Percentiles rank a stretch among this genome's conserved stretches.
These are phyloP conservation scores for Alentia gelatinosa DNA, from an alignment of 2,888 invertebrate genomes.

Conservation along the genomic window DNA sequence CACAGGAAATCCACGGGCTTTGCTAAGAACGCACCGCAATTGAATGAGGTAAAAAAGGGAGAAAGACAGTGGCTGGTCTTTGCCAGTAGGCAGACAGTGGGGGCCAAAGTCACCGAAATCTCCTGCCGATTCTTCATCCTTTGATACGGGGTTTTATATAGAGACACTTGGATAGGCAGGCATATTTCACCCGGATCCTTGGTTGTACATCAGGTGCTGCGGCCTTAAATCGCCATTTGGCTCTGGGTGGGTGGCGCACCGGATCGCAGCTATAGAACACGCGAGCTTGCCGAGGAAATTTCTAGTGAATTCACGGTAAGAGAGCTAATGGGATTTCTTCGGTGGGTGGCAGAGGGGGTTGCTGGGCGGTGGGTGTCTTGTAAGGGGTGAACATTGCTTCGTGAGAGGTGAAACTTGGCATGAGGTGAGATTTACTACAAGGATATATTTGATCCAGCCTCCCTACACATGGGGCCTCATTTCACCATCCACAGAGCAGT, in stretches of 20 bases:
- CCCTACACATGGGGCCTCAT: no score
- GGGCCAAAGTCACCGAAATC: neutral
- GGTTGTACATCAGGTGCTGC: slow-evolving; percentile 5
- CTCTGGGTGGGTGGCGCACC: neutral
- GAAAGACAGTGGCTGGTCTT: neutral
- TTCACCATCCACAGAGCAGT: no score
- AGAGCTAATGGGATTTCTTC: slow-evolving; percentile 1
- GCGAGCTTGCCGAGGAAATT: neutral
- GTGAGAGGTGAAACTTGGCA: no score
- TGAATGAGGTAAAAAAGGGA: neutral
- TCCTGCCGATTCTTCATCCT: neutral
- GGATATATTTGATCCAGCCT: no score
- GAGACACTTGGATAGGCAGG: neutral
- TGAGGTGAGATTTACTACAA: no score
- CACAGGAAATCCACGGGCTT: neutral
- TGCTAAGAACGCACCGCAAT: neutral
- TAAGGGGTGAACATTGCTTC: no score
- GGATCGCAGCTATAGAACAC: neutral
- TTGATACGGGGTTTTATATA: neutral
- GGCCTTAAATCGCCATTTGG: slow-evolving; percentile 36
- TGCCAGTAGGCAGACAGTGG: neutral
- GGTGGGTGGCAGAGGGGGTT: neutral
- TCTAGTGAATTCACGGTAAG: neutral
- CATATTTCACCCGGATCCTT: slow-evolving; percentile 30
- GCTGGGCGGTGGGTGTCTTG: no score